Base-by-base conservation (phyloP, 1,140 invertebrate genomes). In the Drosophila albomicans region DNA sequence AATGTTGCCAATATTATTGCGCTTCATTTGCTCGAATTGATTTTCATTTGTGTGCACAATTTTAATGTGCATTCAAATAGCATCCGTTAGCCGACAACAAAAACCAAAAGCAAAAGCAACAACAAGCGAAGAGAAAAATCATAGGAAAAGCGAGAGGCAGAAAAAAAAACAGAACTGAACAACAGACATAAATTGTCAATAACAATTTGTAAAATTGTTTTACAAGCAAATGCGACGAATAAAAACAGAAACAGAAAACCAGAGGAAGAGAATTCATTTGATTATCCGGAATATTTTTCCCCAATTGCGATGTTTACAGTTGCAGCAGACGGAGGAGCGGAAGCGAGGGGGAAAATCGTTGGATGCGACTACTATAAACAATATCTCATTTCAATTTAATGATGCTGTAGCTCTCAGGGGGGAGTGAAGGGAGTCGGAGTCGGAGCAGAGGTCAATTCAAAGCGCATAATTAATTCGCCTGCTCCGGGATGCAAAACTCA, bases 401-500 rank as follows among this genome's bases (percentile, higher is more conserved):
- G 85, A 89, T 81, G 88, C 78, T 81, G 56, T 54, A 70, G 61
- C 59, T 32, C 16, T 48, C 43, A 41, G 13, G 49, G 49, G 30
- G 84, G 64, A 46, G 45, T 54, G 41, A 54, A 20, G 35, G 56
- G 25, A 25, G 20, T 25, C 48, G 41, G 30, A 16, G 7, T 8
- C 3, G 8, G 35, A 8, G 35, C 3, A 25, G 35, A 8, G 16
- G 16, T 56, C 46, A 65, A 64, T 63, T 63, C 73, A 75, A 79
- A 82, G 86, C 66, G 86, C 82, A 91, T 90, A 86, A 91, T 90
- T 90, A 91, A 87, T 87, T 86, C 76, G 71, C 66, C 64, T 10
- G 38, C n/a, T 28, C 48, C 0, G 28, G n/a, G 6, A 2, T 16
- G 48, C 15, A 43, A 64, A 43, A 38, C 16, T 13, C 15, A 4